These are phyloP conservation scores for Oxyura jamaicensis DNA, from an alignment of 2,113 vertebrate species.

Conservation along the genomic window DNA sequence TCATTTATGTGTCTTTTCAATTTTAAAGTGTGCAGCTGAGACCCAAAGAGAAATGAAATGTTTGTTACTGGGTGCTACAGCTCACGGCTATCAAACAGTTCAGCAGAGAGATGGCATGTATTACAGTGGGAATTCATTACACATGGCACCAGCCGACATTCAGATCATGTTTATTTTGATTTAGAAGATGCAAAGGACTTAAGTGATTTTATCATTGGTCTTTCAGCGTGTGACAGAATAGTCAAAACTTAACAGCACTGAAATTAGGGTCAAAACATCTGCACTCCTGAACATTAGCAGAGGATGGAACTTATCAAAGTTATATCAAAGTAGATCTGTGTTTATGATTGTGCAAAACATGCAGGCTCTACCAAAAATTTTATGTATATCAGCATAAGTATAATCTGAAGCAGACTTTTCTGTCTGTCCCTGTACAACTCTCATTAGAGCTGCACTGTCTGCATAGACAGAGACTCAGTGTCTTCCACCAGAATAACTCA, in stretches of 20 bases:
- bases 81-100: background rate
- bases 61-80: background rate
- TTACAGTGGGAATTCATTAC: background rate
- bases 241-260: background rate
- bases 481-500: background rate
- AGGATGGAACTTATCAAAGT: background rate
- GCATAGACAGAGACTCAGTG: background rate
- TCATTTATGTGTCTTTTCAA: background rate
- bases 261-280: background rate
- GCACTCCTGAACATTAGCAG: background rate
- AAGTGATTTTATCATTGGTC: background rate
- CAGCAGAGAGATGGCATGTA: background rate
- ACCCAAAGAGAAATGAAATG: background rate
- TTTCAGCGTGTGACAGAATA: background rate
- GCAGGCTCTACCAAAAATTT: background rate
- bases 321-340: background rate
- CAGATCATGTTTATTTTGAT: background rate
- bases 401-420: background rate
- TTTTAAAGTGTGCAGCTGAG: background rate
- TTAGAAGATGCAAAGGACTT: background rate
- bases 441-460: background rate
- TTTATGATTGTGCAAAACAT: background rate
- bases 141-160: background rate
- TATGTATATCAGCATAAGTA: background rate
- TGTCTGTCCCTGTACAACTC: background rate